Conservation (phyloP, 2,888 invertebrate species). For the Zaprionus lineosus region DNA sequence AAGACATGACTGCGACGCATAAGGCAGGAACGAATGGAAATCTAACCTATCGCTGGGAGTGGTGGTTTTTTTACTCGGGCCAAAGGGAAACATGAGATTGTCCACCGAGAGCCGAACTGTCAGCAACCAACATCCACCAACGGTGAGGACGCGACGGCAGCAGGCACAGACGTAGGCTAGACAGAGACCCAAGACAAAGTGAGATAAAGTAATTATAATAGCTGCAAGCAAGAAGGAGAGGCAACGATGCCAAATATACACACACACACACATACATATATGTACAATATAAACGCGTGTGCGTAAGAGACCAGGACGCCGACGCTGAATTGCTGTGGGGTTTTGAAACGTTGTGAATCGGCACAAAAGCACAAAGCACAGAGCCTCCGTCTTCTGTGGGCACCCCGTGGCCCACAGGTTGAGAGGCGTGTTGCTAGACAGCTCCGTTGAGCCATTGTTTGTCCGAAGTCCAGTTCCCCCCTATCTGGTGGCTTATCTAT, state of each 20-base stretch:
- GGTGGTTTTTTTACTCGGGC: slow-evolving; percentile 59
- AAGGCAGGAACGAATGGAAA: slow-evolving; percentile 53
- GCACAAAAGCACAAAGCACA: slow-evolving; percentile 39
- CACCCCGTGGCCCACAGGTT: slow-evolving; percentile 14
- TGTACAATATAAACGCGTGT: slow-evolving; percentile 3
- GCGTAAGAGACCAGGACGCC: slow-evolving; percentile 22
- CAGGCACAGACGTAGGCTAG: slow-evolving; percentile 24
- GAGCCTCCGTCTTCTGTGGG: slow-evolving; percentile 41
- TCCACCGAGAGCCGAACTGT: slow-evolving; percentile 73
- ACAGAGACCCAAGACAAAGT: slow-evolving; percentile 35
- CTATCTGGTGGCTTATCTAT: slow-evolving; percentile 42
- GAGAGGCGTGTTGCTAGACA: slow-evolving; percentile 53
- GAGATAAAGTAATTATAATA: background rate
- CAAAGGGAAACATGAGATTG: slow-evolving; percentile 49
- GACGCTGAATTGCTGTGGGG: slow-evolving; percentile 51
- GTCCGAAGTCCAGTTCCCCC: slow-evolving; percentile 43
- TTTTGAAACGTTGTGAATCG: slow-evolving; percentile 71
- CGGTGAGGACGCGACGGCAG: slow-evolving; percentile 29
- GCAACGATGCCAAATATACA: background rate
- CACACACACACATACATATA: too few species aligned
- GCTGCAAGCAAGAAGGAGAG: slow-evolving; percentile 9
- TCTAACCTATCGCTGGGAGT: slow-evolving; percentile 73
- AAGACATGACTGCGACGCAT: slow-evolving; percentile 34
- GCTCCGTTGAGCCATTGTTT: slow-evolving; percentile 20
- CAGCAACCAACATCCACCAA: slow-evolving; percentile 67